Conservation (phyloP, 2,888 invertebrate genomes). For the Agriotes lineatus region DNA sequence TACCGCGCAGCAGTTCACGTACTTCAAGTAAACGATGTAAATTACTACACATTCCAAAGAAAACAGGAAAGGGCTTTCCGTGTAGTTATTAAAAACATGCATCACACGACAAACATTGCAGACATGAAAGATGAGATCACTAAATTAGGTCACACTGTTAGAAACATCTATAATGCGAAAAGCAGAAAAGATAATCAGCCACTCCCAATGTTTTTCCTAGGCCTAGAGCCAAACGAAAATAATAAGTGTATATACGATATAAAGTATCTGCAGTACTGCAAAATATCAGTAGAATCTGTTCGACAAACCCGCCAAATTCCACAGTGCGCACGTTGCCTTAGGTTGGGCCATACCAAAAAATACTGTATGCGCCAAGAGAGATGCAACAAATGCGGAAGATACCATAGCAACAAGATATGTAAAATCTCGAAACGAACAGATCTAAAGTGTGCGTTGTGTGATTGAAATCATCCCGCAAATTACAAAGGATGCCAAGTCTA, state of each 20-base stretch:
- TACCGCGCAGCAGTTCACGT: not conserved
- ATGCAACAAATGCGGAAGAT: too few relatives aligned
- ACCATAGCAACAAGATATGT: too few relatives aligned
- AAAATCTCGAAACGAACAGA: not conserved
- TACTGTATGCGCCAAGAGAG: too few relatives aligned
- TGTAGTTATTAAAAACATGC: not conserved
- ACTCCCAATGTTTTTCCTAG: conserved; percentile 5
- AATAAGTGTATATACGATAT: too few relatives aligned
- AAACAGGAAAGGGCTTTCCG: not conserved
- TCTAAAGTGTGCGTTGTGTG: too few relatives aligned
- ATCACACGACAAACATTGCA: not conserved
- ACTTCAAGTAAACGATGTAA: not conserved
- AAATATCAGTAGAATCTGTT: too few relatives aligned
- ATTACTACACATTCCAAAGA: not conserved
- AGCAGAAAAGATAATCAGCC: not conserved
- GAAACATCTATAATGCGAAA: not conserved
- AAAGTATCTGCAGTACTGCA: too few relatives aligned
- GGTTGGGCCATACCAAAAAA: conserved; percentile 5
- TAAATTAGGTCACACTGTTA: not conserved
- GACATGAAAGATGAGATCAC: not conserved
- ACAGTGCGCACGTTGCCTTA: too few relatives aligned
- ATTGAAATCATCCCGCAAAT: too few relatives aligned
- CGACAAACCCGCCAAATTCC: too few relatives aligned
- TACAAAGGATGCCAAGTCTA: too few relatives aligned
- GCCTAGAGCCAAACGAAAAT: not conserved